Evolutionary conservation across 2,888 invertebrate genomes (phyloP).

Genomic region (Carpatolechia fugitivella): DNA sequence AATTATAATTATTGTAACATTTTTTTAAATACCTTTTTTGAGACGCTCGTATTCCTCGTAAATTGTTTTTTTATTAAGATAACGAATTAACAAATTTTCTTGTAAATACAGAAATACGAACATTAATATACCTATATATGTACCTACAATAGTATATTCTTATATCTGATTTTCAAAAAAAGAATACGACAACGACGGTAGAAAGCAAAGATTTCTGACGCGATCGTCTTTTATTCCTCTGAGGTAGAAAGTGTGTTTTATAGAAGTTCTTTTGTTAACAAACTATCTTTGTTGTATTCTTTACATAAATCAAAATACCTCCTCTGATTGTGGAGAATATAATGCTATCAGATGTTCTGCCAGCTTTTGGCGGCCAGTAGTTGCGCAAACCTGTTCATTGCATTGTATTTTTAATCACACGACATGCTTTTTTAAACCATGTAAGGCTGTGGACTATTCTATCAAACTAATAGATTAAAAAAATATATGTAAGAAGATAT

Average conservation of each 20-base stretch:
- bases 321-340: conserved; percentile 1
- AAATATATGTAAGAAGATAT: not conserved
- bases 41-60: too few relatives aligned
- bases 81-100: too few relatives aligned
- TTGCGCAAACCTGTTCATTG: conserved; percentile 10
- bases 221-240: too few relatives aligned
- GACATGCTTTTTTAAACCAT: not conserved
- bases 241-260: not conserved
- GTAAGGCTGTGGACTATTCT: not conserved
- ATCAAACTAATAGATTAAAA: not conserved
- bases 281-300: not conserved
- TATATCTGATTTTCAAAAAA: too few relatives aligned
- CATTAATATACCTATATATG: too few relatives aligned
- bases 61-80: too few relatives aligned
- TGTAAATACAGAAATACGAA: too few relatives aligned
- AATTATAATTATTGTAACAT: too few relatives aligned
- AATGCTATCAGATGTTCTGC: conserved; percentile 13
- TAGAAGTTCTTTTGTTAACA: not conserved
- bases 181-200: too few relatives aligned
- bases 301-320: conserved; percentile 6
- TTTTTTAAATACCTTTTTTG: too few relatives aligned
- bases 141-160: too few relatives aligned
- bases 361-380: conserved; percentile 6
- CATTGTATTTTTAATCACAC: conserved; percentile 15
- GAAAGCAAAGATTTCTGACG: too few relatives aligned